Evolutionary conservation across 2,113 vertebrate genomes (phyloP).

Genomic region (Pterophyllum scalare): DNA sequence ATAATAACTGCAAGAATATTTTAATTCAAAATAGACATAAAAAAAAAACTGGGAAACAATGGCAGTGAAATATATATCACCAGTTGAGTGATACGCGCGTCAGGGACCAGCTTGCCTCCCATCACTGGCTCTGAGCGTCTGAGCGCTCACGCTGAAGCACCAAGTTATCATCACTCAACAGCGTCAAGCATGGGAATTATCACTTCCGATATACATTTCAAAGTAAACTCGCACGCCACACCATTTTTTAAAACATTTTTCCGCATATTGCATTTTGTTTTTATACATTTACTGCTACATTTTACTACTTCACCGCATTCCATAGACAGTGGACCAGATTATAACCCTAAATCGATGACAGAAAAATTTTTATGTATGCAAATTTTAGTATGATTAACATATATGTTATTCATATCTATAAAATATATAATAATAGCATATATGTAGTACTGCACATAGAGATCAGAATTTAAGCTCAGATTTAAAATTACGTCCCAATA

Average conservation of each 20-base stretch:
- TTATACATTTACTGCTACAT: neutral
- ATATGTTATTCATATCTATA: too few relatives aligned
- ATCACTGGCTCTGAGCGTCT: slow-evolving; percentile 56
- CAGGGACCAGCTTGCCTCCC: slow-evolving; percentile 27
- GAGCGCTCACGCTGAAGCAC: slow-evolving; percentile 37
- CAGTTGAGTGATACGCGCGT: slow-evolving; percentile 47
- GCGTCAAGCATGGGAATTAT: neutral
- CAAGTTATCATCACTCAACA: slow-evolving; percentile 23
- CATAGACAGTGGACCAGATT: neutral
- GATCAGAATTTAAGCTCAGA: neutral
- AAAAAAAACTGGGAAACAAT: neutral
- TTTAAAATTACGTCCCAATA: neutral
- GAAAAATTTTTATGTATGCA: neutral
- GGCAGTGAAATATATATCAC: neutral
- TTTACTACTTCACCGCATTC: neutral
- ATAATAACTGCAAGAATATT: neutral
- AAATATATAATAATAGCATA: too few relatives aligned
- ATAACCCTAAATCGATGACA: neutral
- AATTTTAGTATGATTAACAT: neutral
- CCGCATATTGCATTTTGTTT: neutral
- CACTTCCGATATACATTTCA: slow-evolving; percentile 41
- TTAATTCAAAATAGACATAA: neutral
- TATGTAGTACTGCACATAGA: neutral
- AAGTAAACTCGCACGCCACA: neutral
- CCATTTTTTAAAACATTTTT: neutral